These are phyloP conservation scores for Andrena marginata DNA, from an alignment of 2,888 invertebrate species.

Conservation along the genomic window DNA sequence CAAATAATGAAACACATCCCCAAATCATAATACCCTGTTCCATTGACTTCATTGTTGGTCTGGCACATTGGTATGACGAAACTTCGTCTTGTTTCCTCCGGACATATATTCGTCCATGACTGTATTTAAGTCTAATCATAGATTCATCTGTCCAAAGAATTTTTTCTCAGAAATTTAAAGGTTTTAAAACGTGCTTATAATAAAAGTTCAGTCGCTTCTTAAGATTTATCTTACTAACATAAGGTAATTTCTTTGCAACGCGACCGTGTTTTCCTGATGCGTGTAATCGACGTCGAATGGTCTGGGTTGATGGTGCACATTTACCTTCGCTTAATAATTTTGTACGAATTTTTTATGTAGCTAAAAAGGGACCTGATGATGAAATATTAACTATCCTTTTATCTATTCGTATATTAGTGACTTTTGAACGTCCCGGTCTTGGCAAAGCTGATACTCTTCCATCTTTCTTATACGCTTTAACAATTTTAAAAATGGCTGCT, in stretches of 20 bases:
- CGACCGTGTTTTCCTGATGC: background rate
- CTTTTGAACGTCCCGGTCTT: background rate
- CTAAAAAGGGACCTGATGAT: background rate
- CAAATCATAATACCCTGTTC: slow-evolving; percentile 37
- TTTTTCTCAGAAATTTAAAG: background rate
- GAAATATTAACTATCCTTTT: background rate
- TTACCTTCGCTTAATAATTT: background rate
- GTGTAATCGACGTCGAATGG: slow-evolving; percentile 4
- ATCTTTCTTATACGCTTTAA: background rate
- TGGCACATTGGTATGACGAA: background rate
- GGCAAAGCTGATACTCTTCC: background rate
- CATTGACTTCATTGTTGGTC: background rate
- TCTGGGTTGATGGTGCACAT: background rate
- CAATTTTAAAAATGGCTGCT: too few species aligned
- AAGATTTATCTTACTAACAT: background rate
- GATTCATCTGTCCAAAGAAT: background rate
- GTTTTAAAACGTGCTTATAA: background rate
- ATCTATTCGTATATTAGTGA: background rate
- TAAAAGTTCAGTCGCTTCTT: background rate
- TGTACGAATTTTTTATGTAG: background rate
- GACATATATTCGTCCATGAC: background rate
- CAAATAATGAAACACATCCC: background rate
- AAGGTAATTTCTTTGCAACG: background rate
- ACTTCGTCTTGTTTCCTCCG: background rate
- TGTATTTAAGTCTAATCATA: slow-evolving; percentile 1